Percentiles rank a stretch among this genome's conserved stretches.
phyloP scores from a whole-genome alignment of 2,888 invertebrate species.

The Acronicta psi region DNA sequence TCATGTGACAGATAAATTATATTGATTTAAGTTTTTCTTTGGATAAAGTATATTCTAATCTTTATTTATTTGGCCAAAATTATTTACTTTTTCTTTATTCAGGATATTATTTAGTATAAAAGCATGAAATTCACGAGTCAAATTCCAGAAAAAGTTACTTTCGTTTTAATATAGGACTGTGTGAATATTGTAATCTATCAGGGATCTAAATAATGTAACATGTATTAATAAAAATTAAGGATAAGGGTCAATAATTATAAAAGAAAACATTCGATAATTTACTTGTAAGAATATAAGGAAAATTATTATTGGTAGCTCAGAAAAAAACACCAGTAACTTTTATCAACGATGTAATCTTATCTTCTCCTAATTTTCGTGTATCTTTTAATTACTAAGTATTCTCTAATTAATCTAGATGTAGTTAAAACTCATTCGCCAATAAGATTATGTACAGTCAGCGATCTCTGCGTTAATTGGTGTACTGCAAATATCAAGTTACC shows the following conservation, averaged over 20 bases:
- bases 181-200: conserved; percentile 28
- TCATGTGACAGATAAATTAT: conserved; percentile 14
- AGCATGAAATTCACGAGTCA: conserved; percentile 44
- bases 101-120: neutral
- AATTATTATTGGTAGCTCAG: conserved; percentile 10
- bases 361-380: conserved; percentile 18
- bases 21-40: conserved; percentile 9
- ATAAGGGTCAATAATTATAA: conserved; percentile 8
- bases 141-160: conserved; percentile 39
- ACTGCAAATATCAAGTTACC: conserved; percentile 69
- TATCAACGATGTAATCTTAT: conserved; percentile 28
- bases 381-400: conserved; percentile 25
- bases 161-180: conserved; percentile 29
- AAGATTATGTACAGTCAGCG: conserved; percentile 55
- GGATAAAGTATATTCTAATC: conserved; percentile 20
- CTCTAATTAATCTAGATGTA: conserved; percentile 47
- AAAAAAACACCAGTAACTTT: conserved; percentile 38
- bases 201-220: conserved; percentile 27
- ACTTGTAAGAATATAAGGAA: neutral
- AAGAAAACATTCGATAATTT: conserved; percentile 1
- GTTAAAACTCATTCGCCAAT: conserved; percentile 56
- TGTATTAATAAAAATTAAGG: neutral
- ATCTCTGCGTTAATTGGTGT: conserved; percentile 50
- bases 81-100: conserved; percentile 6
- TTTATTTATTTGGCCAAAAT: conserved; percentile 39